Conservation (phyloP, 1,140 invertebrate species). For the Calephelis nemesis region DNA sequence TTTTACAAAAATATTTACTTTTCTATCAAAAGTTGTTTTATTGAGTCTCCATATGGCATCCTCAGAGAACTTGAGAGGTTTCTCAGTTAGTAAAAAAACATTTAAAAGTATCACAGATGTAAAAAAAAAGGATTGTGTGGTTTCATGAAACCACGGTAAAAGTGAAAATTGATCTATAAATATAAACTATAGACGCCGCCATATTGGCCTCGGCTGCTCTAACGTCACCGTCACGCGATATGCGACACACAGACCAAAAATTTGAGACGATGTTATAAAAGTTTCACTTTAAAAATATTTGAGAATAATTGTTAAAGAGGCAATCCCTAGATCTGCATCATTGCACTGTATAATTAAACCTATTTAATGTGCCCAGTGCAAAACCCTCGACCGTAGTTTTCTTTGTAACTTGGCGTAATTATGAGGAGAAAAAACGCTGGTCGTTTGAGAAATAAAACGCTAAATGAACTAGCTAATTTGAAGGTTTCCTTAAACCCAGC, state of each 20-base stretch:
- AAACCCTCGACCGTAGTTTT: constrained; percentile 1
- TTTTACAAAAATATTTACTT: too few species aligned
- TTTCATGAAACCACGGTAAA: too few species aligned
- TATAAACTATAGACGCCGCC: too few species aligned
- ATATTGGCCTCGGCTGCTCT: too few species aligned
- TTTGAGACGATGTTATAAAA: too few species aligned
- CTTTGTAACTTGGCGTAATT: constrained; percentile 13
- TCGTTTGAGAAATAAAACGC: constrained; percentile 5
- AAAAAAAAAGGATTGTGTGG: background rate
- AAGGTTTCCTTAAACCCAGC: background rate
- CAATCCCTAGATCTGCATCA: background rate
- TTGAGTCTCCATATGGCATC: too few species aligned
- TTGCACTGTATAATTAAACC: background rate
- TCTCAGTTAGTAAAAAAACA: too few species aligned
- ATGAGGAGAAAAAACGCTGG: background rate
- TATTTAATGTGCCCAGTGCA: background rate
- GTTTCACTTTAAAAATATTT: background rate
- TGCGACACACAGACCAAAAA: too few species aligned
- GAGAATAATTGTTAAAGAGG: background rate
- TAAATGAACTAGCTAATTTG: background rate
- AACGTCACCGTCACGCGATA: too few species aligned
- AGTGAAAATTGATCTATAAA: too few species aligned
- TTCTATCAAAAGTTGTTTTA: too few species aligned
- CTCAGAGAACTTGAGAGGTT: too few species aligned
- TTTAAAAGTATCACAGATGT: background rate